Conservation (phyloP, 2,888 invertebrate species). For the Bugula neritina region DNA sequence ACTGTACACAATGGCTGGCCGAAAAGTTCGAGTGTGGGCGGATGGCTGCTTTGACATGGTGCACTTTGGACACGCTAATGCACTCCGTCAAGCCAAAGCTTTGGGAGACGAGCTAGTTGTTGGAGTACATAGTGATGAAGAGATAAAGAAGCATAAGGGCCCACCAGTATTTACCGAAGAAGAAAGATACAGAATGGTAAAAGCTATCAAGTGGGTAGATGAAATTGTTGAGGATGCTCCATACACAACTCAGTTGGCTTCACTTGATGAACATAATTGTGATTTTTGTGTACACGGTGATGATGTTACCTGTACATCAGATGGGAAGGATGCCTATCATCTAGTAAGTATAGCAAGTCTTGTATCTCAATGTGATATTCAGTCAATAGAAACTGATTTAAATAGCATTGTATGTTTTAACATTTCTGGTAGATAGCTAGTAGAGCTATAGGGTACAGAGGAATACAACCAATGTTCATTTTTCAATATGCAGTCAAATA, state of each 20-base stretch:
- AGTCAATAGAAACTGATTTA: no score
- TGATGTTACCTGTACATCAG: constrained; percentile 93
- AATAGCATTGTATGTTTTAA: no score
- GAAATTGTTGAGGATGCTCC: constrained; percentile 94
- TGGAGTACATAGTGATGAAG: constrained; percentile 93
- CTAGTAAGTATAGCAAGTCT: no score
- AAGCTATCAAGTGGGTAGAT: constrained; percentile 98
- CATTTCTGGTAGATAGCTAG: no score
- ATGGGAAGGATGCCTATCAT: constrained; percentile 90
- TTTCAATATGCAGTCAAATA: no score
- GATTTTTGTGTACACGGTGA: constrained; percentile 99
- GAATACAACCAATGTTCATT: no score
- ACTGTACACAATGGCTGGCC: constrained; percentile 22
- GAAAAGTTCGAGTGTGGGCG: constrained; percentile 70
- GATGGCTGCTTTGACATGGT: constrained; percentile 98
- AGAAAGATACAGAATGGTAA: constrained; percentile 82
- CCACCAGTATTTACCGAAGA: constrained; percentile 83
- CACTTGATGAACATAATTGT: constrained; percentile 88
- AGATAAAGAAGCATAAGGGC: constrained; percentile 92
- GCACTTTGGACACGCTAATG: constrained; percentile 98
- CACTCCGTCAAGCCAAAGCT: constrained; percentile 84
- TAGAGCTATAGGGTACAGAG: no score
- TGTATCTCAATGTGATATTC: no score
- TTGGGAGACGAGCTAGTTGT: constrained; percentile 89
- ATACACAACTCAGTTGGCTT: constrained; percentile 92